phyloP scores from a whole-genome alignment of 2,888 invertebrate species.

The Phasia obesa region DNA sequence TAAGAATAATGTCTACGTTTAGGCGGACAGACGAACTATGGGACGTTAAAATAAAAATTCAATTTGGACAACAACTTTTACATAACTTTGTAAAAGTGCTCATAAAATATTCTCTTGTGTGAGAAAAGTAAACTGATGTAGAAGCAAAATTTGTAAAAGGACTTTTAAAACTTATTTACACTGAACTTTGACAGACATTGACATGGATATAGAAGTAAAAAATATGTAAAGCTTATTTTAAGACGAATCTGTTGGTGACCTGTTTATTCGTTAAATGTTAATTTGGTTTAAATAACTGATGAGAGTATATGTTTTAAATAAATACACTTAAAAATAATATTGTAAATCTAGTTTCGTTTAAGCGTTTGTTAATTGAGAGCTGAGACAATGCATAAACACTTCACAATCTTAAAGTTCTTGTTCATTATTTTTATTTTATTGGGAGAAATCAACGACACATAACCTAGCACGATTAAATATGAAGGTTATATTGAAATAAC shows the following conservation, averaged over 20 bases:
- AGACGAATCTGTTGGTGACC: conserved; percentile 65
- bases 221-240: conserved; percentile 18
- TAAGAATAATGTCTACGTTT: conserved; percentile 20
- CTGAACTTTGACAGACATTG: conserved; percentile 72
- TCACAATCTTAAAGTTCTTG: no score
- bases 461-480: no score
- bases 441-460: no score
- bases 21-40: conserved; percentile 25
- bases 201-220: conserved; percentile 63
- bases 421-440: no score
- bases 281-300: conserved; percentile 64
- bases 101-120: conserved; percentile 65
- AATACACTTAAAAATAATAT: conserved; percentile 19
- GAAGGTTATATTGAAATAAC: no score
- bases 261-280: conserved; percentile 60
- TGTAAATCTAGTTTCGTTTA: no score
- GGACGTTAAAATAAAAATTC: conserved; percentile 4
- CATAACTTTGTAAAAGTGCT: conserved; percentile 47
- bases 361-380: no score
- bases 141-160: conserved; percentile 34
- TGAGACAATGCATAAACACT: no score
- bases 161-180: conserved; percentile 52
- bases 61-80: conserved; percentile 35
- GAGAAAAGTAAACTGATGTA: conserved; percentile 30
- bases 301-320: conserved; percentile 52